phyloP scores from a whole-genome alignment of 2,888 invertebrate genomes.

The Octodonta nipae region DNA sequence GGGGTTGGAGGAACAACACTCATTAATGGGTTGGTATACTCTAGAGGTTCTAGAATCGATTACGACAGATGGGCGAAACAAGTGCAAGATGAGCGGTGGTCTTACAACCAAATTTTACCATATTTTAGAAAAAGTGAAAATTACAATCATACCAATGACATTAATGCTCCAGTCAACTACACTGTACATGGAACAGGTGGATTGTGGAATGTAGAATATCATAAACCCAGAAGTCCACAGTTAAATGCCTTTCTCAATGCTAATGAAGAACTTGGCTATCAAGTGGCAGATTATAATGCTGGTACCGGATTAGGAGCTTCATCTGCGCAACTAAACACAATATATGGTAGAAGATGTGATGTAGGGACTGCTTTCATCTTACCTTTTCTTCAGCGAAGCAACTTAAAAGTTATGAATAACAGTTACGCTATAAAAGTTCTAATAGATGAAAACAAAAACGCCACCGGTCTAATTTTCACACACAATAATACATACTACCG shows the following conservation, averaged over 20 bases:
- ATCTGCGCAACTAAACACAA: slow-evolving; percentile 51
- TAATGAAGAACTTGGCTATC: slow-evolving; percentile 46
- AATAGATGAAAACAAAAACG: slow-evolving; percentile 45
- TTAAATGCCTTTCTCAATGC: slow-evolving; percentile 46
- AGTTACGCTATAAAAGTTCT: slow-evolving; percentile 49
- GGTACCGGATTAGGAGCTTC: no score
- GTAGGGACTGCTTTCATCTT: slow-evolving; percentile 61
- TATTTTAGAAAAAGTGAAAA: slow-evolving; percentile 25
- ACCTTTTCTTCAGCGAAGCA: slow-evolving; percentile 47
- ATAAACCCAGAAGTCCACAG: slow-evolving; percentile 8
- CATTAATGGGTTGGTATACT: slow-evolving; percentile 40
- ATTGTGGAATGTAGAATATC: slow-evolving; percentile 8
- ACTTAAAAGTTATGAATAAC: slow-evolving; percentile 53
- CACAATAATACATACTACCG: slow-evolving; percentile 38
- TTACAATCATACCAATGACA: slow-evolving; percentile 6
- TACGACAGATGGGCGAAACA: slow-evolving; percentile 36
- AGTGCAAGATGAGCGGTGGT: slow-evolving; percentile 32
- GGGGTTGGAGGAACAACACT: slow-evolving; percentile 39
- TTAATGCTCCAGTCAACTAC: slow-evolving; percentile 4
- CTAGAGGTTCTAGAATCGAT: slow-evolving; percentile 36
- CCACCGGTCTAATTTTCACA: slow-evolving; percentile 52
- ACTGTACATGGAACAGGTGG: slow-evolving; percentile 8
- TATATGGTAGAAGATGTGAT: slow-evolving; percentile 59
- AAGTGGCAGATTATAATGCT: slow-evolving; percentile 27
- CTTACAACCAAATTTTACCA: slow-evolving; percentile 44